Evolutionary conservation across 1,140 invertebrate species (phyloP).

Genomic region (Drosophila suzukii): DNA sequence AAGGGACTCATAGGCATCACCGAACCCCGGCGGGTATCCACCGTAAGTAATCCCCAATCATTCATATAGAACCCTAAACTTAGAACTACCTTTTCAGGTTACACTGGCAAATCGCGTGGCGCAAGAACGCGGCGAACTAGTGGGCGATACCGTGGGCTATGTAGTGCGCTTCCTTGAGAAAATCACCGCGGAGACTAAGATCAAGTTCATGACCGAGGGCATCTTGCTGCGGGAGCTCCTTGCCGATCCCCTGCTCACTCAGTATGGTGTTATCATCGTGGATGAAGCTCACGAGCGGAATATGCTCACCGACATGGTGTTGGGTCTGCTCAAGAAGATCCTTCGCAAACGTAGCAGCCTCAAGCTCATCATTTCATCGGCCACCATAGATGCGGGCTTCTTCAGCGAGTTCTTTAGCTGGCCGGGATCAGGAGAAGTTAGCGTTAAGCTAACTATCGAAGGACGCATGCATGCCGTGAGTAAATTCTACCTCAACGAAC

Average conservation of each 20-base stretch:
- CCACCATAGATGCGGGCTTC: conserved; percentile 96
- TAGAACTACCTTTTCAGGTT: conserved; percentile 74
- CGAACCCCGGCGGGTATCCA: conserved; percentile 96
- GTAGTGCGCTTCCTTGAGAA: conserved; percentile 96
- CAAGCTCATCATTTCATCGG: conserved; percentile 95
- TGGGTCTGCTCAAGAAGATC: conserved; percentile 98
- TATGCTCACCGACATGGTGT: conserved; percentile 95
- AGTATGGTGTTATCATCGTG: conserved; percentile 95
- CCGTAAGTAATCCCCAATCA: conserved; percentile 82
- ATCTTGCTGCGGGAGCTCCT: conserved; percentile 97
- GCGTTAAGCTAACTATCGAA: conserved; percentile 94
- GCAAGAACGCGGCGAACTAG: conserved; percentile 91
- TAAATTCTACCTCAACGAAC: conserved; percentile 93
- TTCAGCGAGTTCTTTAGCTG: conserved; percentile 95
- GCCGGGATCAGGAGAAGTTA: conserved; percentile 86
- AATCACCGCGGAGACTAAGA: conserved; percentile 89
- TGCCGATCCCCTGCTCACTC: conserved; percentile 94
- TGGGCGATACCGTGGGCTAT: conserved; percentile 96
- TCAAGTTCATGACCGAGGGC: conserved; percentile 99
- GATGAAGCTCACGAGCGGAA: conserved; percentile 99
- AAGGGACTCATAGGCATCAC: conserved; percentile 93
- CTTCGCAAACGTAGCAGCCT: conserved; percentile 93
- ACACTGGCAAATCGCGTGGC: conserved; percentile 95
- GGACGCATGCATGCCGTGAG: conserved; percentile 95
- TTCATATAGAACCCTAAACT: no score